Evolutionary conservation across 2,113 vertebrate species (phyloP), one percentile per base, ranked within the genome.

Genomic region (Phainopepla nitens): DNA sequence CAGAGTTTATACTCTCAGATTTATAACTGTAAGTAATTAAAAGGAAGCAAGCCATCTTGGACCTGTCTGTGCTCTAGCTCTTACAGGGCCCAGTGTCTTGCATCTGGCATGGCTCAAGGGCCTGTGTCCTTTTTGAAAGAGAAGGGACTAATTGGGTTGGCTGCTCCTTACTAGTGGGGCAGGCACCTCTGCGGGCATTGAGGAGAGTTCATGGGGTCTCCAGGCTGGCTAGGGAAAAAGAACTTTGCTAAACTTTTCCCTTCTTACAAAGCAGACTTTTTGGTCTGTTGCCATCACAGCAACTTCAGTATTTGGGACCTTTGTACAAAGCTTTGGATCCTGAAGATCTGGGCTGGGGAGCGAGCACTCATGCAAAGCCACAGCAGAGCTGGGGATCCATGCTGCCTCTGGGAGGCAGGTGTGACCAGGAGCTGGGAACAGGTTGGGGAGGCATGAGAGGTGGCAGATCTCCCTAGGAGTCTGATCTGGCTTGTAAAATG

Each of bases 21-120:
- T 91, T 95, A 81, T 81, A 87, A 88, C 68, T 51, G 58, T 45
- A 92, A 78, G 50, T 62, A 93, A 90, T 82, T 87, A 92, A 89
- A 94, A 93, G 72, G 82, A 95, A 87, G 39, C 28, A 94, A 86
- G 57, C 49, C 62, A 39, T 88, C 65, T 13, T 54, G 71, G 39
- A 60, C 35, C 73, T 87, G 50, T 51, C 60, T 87, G 0, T 65
- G 36, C 60, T 89, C 33, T 54, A 70, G 42, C 42, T 50, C 68
- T 80, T 64, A 56, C n/a, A 81, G 60, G 27, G 41, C 61, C 42
- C 70, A 57, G 45, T 65, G 57, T 69, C 33, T 82, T 6, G 4
- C 47, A 23, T 61, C 78, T 91, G 79, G 47, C 66, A 83, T 6
- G 20, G 80, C 33, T 89, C 33, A 61, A 56, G 20, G 36, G n/a